phyloP scores from a whole-genome alignment of 2,888 invertebrate species.

The Plagodis pulveraria region DNA sequence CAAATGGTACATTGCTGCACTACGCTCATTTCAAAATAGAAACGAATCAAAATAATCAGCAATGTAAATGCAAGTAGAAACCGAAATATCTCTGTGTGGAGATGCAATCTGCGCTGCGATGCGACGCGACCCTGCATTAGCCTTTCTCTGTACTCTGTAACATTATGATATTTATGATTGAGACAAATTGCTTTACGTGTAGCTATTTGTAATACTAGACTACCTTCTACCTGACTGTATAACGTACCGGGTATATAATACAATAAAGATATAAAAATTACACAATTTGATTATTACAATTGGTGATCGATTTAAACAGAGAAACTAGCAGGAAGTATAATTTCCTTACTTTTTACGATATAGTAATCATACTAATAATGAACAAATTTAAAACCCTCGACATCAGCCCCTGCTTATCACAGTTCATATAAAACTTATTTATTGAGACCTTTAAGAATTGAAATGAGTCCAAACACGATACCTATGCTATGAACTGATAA shows the following conservation, averaged over 20 bases:
- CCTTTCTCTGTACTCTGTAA: slow-evolving; percentile 50
- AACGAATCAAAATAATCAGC: slow-evolving; percentile 24
- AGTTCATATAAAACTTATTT: too few species aligned
- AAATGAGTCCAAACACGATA: too few species aligned
- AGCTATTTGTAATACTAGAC: slow-evolving; percentile 20
- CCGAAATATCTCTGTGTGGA: slow-evolving; percentile 49
- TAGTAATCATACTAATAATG: too few species aligned
- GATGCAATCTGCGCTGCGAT: slow-evolving; percentile 47
- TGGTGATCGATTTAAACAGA: too few species aligned
- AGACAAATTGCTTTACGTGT: slow-evolving; percentile 24
- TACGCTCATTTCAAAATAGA: slow-evolving; percentile 19
- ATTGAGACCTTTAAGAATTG: too few species aligned
- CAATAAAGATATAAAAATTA: background rate
- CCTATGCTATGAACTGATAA: too few species aligned
- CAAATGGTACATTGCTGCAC: slow-evolving; percentile 18
- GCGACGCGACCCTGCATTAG: slow-evolving; percentile 42
- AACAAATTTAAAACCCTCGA: too few species aligned
- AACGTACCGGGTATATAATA: background rate
- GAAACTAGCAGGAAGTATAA: too few species aligned
- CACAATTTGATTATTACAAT: too few species aligned
- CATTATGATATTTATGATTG: slow-evolving; percentile 28
- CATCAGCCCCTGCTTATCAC: too few species aligned
- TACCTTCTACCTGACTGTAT: slow-evolving; percentile 1
- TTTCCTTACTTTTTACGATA: too few species aligned
- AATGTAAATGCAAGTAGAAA: slow-evolving; percentile 47